Conservation (phyloP, 2,113 vertebrate genomes). For the Arothron firmamentum region DNA sequence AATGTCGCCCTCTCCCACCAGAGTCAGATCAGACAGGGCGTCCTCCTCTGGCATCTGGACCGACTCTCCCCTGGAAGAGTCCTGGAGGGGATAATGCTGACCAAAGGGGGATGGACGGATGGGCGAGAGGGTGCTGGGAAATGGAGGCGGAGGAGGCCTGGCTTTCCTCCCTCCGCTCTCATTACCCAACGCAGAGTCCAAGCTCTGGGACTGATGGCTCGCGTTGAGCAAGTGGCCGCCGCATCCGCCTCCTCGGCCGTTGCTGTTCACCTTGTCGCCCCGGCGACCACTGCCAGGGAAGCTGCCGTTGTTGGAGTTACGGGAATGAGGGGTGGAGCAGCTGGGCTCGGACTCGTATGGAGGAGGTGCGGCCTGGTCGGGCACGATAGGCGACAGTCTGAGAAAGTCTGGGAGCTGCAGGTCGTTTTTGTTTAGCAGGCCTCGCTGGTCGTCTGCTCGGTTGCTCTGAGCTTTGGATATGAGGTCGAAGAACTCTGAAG, state of each 20-base stretch:
- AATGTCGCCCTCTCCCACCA: constrained; percentile 90
- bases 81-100: constrained; percentile 43
- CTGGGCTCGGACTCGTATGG: constrained; percentile 52
- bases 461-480: constrained; percentile 99
- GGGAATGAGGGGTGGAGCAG: constrained; percentile 68
- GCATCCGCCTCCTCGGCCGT: constrained; percentile 39
- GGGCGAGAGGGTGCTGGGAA: constrained; percentile 73
- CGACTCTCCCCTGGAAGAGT: constrained; percentile 58
- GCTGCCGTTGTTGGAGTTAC: constrained; percentile 66
- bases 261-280: constrained; percentile 59
- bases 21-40: constrained; percentile 84
- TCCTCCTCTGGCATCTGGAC: constrained; percentile 87
- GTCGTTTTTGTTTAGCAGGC: constrained; percentile 94
- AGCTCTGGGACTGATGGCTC: constrained; percentile 71
- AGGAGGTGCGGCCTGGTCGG: constrained; percentile 32
- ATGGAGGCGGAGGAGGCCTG: constrained; percentile 63
- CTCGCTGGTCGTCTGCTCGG: constrained; percentile 97
- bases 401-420: constrained; percentile 94
- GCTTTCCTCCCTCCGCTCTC: constrained; percentile 62
- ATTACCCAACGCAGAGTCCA: constrained; percentile 70
- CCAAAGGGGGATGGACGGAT: constrained; percentile 48
- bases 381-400: constrained; percentile 73
- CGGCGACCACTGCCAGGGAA: constrained; percentile 47
- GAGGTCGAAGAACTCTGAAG: constrained; percentile 97
- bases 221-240: constrained; percentile 55